These are phyloP conservation scores for Orestias chungarensis DNA, from an alignment of 2,797 vertebrate species.

Conservation along the genomic window DNA sequence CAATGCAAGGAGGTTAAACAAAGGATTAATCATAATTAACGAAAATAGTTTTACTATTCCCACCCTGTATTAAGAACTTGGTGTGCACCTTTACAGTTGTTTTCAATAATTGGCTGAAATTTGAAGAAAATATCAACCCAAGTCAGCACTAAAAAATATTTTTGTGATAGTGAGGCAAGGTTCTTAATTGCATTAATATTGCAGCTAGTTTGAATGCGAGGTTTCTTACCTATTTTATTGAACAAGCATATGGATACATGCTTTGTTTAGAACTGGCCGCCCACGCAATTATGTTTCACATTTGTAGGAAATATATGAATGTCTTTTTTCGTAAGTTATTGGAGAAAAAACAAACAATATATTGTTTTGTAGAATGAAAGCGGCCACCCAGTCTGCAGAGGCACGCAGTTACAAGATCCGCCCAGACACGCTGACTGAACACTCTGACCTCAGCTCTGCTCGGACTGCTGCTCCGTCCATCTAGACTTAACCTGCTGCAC, in stretches of 20 bases:
- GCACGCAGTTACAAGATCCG: conserved; percentile 36
- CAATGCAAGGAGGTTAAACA: conserved; percentile 75
- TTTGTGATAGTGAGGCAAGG: too few species aligned
- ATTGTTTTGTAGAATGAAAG: conserved; percentile 17
- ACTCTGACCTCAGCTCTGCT: conserved; percentile 29
- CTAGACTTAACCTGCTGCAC: conserved; percentile 33
- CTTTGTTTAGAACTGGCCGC: too few species aligned
- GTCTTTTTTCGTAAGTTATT: background rate
- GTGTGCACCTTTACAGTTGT: conserved; percentile 75
- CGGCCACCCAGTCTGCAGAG: conserved; percentile 24
- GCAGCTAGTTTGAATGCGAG: background rate
- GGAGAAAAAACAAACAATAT: too few species aligned
- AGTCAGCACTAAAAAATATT: conserved; percentile 53
- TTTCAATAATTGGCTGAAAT: conserved; percentile 70
- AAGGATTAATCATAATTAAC: conserved; percentile 80
- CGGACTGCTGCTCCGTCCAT: conserved; percentile 48
- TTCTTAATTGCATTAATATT: conserved; percentile 12
- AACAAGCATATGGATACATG: too few species aligned
- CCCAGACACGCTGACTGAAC: conserved; percentile 52
- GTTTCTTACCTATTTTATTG: too few species aligned
- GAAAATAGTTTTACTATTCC: conserved; percentile 72
- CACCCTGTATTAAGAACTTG: conserved; percentile 74
- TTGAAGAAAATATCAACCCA: conserved; percentile 65
- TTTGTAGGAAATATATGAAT: too few species aligned
- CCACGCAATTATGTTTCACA: too few species aligned